These are phyloP conservation scores for Dicentrarchus labrax DNA, from an alignment of 2,113 vertebrate species.

Conservation along the genomic window DNA sequence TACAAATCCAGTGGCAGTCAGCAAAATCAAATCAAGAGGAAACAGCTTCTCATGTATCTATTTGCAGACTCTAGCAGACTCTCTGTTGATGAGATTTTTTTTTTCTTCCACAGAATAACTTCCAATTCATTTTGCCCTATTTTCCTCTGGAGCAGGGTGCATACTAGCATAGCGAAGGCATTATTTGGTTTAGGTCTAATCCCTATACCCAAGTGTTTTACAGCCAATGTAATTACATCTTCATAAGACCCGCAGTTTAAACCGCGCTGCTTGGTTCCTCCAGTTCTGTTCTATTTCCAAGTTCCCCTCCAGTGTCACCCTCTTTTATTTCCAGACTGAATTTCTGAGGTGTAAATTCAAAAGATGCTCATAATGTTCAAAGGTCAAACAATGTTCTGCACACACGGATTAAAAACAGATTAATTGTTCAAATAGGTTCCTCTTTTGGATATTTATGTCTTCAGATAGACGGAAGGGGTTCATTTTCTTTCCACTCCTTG, in stretches of 20 bases:
- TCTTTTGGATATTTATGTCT: not conserved
- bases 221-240: conserved; percentile 81
- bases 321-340: conserved; percentile 16
- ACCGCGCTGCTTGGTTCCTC: conserved; percentile 38
- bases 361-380: conserved; percentile 31
- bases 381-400: conserved; percentile 44
- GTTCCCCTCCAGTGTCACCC: conserved; percentile 16
- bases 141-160: conserved; percentile 56
- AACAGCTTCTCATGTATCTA: conserved; percentile 58
- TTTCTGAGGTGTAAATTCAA: conserved; percentile 19
- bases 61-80: conserved; percentile 55
- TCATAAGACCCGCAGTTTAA: conserved; percentile 66
- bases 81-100: conserved; percentile 43
- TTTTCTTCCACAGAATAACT: conserved; percentile 49
- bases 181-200: conserved; percentile 80
- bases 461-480: not conserved
- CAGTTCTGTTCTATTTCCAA: conserved; percentile 41
- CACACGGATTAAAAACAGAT: conserved; percentile 17
- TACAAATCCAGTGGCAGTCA: conserved; percentile 64
- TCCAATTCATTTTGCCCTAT: conserved; percentile 72
- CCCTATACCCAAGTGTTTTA: conserved; percentile 77
- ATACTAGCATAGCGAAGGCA: conserved; percentile 61
- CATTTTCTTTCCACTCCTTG: not conserved
- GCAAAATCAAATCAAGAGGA: conserved; percentile 65
- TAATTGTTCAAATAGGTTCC: not conserved